Conservation (phyloP, 2,888 invertebrate genomes). For the Salpingus planirostris region DNA sequence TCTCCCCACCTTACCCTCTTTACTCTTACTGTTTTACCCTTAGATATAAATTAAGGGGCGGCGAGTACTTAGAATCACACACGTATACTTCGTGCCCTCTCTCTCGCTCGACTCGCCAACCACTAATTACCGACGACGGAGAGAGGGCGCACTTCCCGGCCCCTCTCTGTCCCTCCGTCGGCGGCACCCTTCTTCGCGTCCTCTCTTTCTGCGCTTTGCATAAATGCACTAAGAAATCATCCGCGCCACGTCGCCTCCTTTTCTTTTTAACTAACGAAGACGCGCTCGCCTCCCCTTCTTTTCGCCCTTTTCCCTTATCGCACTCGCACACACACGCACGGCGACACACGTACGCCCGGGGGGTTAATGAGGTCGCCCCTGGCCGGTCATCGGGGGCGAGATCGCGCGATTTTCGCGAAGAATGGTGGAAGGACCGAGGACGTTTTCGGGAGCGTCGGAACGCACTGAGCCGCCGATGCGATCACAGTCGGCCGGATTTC, state of each 20-base stretch:
- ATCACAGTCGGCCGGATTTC: constrained; percentile 10
- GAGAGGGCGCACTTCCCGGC: constrained; percentile 18
- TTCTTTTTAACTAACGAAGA: constrained; percentile 22
- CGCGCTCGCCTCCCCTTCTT: constrained; percentile 1
- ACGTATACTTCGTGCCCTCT: constrained; percentile 34
- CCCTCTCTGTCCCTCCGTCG: constrained; percentile 20
- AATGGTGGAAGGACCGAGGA: constrained; percentile 1
- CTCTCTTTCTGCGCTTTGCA: constrained; percentile 41
- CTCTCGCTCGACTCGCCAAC: constrained; percentile 36
- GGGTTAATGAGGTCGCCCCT: no score
- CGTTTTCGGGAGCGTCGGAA: constrained; percentile 14
- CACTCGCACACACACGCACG: constrained; percentile 4
- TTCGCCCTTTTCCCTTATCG: neutral
- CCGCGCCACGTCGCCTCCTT: constrained; percentile 28
- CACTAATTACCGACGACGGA: constrained; percentile 41
- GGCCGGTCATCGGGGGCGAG: no score
- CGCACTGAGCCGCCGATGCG: constrained; percentile 12
- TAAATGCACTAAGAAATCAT: constrained; percentile 39
- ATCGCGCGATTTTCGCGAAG: constrained; percentile 1
- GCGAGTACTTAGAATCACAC: constrained; percentile 44
- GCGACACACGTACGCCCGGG: no score
- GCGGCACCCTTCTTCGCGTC: no score
- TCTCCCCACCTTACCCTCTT: constrained; percentile 29
- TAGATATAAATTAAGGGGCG: constrained; percentile 45
- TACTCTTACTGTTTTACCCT: constrained; percentile 44